Conservation (phyloP, 2,888 invertebrate genomes). For the Chrysomela aeneicollis region DNA sequence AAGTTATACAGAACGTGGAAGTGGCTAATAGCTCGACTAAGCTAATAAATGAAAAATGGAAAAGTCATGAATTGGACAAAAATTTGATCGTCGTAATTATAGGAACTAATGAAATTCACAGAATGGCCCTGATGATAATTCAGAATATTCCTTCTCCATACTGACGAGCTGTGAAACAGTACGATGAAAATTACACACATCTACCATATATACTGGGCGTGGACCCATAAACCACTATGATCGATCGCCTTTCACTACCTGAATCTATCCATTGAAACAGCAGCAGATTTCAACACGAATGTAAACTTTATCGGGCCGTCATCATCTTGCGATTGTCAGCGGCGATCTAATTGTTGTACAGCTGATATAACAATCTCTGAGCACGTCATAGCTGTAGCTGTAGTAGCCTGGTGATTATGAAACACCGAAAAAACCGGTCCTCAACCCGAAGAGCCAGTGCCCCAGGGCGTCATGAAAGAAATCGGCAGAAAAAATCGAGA, state of each 20-base stretch:
- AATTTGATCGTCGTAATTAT: no score
- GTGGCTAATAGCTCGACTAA: no score
- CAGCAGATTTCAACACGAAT: neutral
- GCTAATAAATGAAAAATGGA: no score
- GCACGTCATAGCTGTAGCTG: slow-evolving; percentile 4
- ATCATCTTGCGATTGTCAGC: slow-evolving; percentile 12
- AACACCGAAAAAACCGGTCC: slow-evolving; percentile 32
- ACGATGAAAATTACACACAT: no score
- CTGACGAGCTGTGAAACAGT: no score
- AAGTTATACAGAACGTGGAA: no score
- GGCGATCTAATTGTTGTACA: slow-evolving; percentile 23
- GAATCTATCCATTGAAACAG: neutral
- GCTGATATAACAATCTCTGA: slow-evolving; percentile 13
- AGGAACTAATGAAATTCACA: no score
- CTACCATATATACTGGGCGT: no score
- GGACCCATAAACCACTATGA: no score
- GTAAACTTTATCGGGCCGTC: slow-evolving; percentile 5
- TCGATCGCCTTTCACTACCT: neutral
- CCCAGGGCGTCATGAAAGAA: slow-evolving; percentile 33
- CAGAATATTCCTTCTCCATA: no score
- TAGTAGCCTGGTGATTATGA: slow-evolving; percentile 19
- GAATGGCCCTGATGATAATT: no score
- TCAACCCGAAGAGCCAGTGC: slow-evolving; percentile 16
- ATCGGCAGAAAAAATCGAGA: slow-evolving; percentile 45
- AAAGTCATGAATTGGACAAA: no score